Conservation (phyloP, 1,140 invertebrate genomes). For the Eubasilissa regina region DNA sequence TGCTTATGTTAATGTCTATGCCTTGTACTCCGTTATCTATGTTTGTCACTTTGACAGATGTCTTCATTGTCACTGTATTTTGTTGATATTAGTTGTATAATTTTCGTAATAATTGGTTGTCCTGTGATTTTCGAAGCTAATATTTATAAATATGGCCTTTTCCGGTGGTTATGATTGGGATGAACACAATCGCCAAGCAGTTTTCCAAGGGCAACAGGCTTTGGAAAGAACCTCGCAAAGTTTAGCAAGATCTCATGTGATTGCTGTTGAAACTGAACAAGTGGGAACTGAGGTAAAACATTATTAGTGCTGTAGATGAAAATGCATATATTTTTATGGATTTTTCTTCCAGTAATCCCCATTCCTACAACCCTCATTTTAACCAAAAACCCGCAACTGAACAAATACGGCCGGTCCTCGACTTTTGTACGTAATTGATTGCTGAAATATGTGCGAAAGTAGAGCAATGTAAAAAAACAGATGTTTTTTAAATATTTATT, state of each 20-base stretch:
- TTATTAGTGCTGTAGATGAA: too few relatives aligned
- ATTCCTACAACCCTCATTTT: too few relatives aligned
- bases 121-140: not conserved
- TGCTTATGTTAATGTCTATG: too few relatives aligned
- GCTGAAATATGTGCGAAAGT: too few relatives aligned
- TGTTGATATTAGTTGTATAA: constrained; percentile 11
- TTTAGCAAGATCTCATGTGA: constrained; percentile 78
- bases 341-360: too few relatives aligned
- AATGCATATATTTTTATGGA: too few relatives aligned
- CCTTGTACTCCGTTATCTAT: not conserved
- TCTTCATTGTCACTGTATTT: not conserved
- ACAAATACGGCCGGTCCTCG: too few relatives aligned
- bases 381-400: too few relatives aligned
- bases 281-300: constrained; percentile 79
- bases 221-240: constrained; percentile 78
- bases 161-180: constrained; percentile 68
- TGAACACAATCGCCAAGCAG: constrained; percentile 70
- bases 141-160: constrained; percentile 49
- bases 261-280: constrained; percentile 85
- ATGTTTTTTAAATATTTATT: too few relatives aligned
- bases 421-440: too few relatives aligned
- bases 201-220: constrained; percentile 74
- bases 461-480: too few relatives aligned
- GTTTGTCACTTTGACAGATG: constrained; percentile 7
- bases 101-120: not conserved